Percentiles rank a stretch among this genome's conserved stretches.
phyloP scores from a whole-genome alignment of 2,113 vertebrate genomes.

The Hydropotes inermis region DNA sequence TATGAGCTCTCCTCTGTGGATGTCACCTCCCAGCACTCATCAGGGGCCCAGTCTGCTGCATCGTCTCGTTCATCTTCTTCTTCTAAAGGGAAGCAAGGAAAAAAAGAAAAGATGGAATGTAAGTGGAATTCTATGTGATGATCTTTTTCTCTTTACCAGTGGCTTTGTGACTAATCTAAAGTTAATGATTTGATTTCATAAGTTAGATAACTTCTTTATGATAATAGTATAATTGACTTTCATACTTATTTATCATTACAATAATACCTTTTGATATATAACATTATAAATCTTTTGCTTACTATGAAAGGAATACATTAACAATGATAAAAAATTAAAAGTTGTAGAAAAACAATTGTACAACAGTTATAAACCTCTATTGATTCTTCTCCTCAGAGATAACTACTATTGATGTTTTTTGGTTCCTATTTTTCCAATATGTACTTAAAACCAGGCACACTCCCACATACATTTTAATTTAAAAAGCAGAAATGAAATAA shows the following conservation, averaged over 20 bases:
- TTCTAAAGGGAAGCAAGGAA: constrained; percentile 84
- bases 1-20: constrained; percentile 76
- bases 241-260: background rate
- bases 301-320: background rate
- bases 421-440: background rate
- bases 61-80: constrained; percentile 88
- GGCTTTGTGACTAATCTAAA: constrained; percentile 41
- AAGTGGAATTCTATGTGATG: constrained; percentile 56
- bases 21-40: constrained; percentile 80
- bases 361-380: background rate
- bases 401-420: background rate
- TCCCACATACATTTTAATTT: background rate
- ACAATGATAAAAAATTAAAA: background rate
- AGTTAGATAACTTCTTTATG: constrained; percentile 36
- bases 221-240: background rate
- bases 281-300: constrained; percentile 20
- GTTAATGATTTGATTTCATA: constrained; percentile 6
- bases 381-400: background rate
- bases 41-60: constrained; percentile 81
- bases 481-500: constrained; percentile 21
- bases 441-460: background rate
- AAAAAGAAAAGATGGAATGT: constrained; percentile 79
- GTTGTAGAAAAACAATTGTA: background rate
- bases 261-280: background rate
- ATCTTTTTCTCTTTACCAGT: background rate